Percentiles rank a stretch among this genome's conserved stretches.
These are phyloP conservation scores for Ellobius talpinus DNA, from an alignment of 2,113 vertebrate genomes.

Conservation along the genomic window DNA sequence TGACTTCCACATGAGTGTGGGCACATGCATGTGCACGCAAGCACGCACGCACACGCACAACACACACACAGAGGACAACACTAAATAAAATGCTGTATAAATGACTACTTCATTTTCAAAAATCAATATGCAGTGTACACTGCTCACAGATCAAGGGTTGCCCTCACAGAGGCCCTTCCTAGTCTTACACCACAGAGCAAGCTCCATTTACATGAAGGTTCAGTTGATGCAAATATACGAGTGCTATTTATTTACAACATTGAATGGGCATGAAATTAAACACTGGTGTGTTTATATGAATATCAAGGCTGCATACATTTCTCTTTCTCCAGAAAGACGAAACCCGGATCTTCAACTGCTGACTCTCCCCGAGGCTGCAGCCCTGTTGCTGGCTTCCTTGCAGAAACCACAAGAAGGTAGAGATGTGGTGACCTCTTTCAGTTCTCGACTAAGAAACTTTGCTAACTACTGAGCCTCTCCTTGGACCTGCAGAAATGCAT, in stretches of 20 bases:
- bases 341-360: slow-evolving; percentile 90
- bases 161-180: not conserved
- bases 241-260: not conserved
- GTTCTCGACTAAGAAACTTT: not conserved
- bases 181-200: not conserved
- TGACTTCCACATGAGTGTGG: not conserved
- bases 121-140: not conserved
- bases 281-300: not conserved
- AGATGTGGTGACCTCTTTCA: not conserved
- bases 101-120: not conserved
- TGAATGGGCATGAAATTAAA: not conserved
- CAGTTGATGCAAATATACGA: not conserved
- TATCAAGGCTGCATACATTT: slow-evolving; percentile 41
- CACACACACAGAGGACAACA: not conserved
- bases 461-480: not conserved
- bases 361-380: slow-evolving; percentile 90
- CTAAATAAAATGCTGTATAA: not conserved
- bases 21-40: not conserved
- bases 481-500: not conserved
- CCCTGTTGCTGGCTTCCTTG: slow-evolving; percentile 90
- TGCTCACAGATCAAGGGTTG: not conserved
- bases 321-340: slow-evolving; percentile 90
- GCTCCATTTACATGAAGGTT: not conserved
- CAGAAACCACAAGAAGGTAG: slow-evolving; percentile 90
- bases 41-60: not conserved